phyloP scores from a whole-genome alignment of 2,797 vertebrate species.

The Siniperca obscura region DNA sequence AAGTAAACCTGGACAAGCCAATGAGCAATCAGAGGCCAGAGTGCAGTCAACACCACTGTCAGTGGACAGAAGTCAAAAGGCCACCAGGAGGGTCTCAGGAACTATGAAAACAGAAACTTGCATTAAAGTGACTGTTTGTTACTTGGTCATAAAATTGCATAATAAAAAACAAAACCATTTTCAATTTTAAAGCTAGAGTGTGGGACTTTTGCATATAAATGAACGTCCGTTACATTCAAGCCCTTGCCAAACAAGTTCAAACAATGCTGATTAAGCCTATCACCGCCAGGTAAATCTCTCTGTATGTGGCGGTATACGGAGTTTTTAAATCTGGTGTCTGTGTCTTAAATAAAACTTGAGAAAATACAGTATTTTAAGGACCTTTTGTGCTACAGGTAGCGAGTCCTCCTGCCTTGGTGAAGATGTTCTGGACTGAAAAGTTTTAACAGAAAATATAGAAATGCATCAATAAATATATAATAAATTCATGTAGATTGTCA shows the following conservation, averaged over 20 bases:
- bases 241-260: too few species aligned
- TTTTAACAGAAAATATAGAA: not conserved
- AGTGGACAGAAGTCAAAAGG: slow-evolving; percentile 89
- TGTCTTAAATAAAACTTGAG: not conserved
- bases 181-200: not conserved
- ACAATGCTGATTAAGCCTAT: too few species aligned
- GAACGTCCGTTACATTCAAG: too few species aligned
- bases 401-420: slow-evolving; percentile 76
- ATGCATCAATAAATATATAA: not conserved
- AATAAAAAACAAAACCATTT: not conserved
- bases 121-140: not conserved
- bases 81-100: slow-evolving; percentile 91
- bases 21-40: slow-evolving; percentile 93
- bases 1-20: slow-evolving; percentile 92
- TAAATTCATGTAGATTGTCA: not conserved
- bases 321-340: too few species aligned
- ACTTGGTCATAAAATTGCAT: not conserved
- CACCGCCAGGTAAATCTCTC: too few species aligned
- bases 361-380: slow-evolving; percentile 45
- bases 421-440: slow-evolving; percentile 87
- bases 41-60: slow-evolving; percentile 85
- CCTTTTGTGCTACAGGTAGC: slow-evolving; percentile 77
- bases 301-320: too few species aligned
- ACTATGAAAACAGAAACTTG: slow-evolving; percentile 64
- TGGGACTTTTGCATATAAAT: too few species aligned